Conservation (phyloP, 2,797 vertebrate species). For the Delichon dasypus region DNA sequence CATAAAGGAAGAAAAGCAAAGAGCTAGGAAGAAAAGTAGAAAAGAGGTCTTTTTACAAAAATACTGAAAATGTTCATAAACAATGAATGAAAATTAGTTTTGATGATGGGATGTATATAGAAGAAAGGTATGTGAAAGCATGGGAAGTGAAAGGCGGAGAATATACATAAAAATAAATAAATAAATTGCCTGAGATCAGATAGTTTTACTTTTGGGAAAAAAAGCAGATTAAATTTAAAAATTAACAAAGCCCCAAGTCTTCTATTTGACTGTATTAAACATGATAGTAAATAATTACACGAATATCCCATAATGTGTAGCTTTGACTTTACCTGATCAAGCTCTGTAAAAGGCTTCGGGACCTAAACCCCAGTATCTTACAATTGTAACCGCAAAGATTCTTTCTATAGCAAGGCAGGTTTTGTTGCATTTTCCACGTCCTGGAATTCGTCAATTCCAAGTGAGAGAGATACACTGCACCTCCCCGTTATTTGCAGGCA, state of each 20-base stretch:
- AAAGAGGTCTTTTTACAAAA: background rate
- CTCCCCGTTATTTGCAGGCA: background rate
- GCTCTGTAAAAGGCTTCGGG: background rate
- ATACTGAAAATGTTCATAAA: background rate
- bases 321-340: background rate
- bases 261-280: background rate
- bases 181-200: background rate
- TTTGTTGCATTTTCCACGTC: background rate
- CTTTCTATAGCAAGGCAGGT: background rate
- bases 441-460: background rate
- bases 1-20: background rate
- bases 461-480: accelerated
- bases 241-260: background rate
- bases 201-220: background rate
- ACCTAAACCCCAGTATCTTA: background rate
- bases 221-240: background rate
- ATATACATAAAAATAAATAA: background rate
- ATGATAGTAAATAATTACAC: background rate
- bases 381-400: accelerated
- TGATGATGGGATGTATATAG: background rate
- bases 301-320: background rate
- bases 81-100: background rate
- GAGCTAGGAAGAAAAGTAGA: background rate
- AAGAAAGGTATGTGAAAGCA: background rate
- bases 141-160: background rate